Base-by-base conservation (phyloP, 2,888 invertebrate species). In the Neocrepidodera transversa region DNA sequence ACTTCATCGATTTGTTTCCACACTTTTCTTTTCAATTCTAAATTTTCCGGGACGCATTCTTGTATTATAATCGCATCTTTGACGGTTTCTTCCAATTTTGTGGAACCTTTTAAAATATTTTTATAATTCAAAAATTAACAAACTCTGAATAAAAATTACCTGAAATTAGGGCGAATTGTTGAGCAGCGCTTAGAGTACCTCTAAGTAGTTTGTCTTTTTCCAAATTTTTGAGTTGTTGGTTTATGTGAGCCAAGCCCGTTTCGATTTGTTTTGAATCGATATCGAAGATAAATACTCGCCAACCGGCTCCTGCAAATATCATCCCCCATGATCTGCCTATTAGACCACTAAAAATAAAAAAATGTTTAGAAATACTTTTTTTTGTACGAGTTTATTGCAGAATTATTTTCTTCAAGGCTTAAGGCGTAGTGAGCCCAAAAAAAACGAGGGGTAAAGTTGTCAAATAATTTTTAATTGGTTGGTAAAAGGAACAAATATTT, bases 321-420 rank as follows among this genome's bases (percentile, higher is more conserved):
- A 97, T 97, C 0, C 97, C 92, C 95, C 96, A 98, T 71, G 96
- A 96, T 55, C 93, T 87, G 1, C 97, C 98, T 71, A 98, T 97
- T 50, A 97, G 82, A 1, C 98, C 98, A 78, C 97, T 97, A 78
- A n/a, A n/a, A n/a, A n/a, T n/a, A n/a, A n/a, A n/a, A n/a, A n/a
- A n/a, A n/a, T n/a, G n/a, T n/a, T n/a, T n/a, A n/a, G n/a, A n/a
- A n/a, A n/a, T n/a, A n/a, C n/a, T n/a, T n/a, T n/a, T n/a, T n/a
- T n/a, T n/a, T n/a, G n/a, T n/a, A n/a, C n/a, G n/a, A n/a, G n/a
- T n/a, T n/a, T n/a, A n/a, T n/a, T n/a, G n/a, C n/a, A n/a, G n/a
- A n/a, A n/a, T n/a, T n/a, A n/a, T n/a, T n/a, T n/a, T n/a, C n/a
- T n/a, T n/a, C n/a, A n/a, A n/a, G n/a, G n/a, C n/a, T n/a, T n/a